These are phyloP conservation scores for Zaprionus camerounensis DNA, from an alignment of 1,140 invertebrate species.

Conservation along the genomic window DNA sequence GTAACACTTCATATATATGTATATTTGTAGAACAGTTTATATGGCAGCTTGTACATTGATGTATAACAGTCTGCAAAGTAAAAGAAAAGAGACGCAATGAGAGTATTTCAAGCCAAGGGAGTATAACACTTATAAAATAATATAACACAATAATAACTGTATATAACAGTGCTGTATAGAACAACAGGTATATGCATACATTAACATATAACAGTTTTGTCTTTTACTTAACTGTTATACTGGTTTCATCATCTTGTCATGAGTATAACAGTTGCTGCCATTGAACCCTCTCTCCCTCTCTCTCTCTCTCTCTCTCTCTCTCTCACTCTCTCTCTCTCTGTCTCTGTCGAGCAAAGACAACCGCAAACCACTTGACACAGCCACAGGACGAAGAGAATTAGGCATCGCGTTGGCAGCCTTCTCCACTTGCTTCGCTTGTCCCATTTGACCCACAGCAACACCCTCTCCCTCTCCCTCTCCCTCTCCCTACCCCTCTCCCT, in stretches of 20 bases:
- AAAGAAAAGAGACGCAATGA: no score
- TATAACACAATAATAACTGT: no score
- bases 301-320: neutral
- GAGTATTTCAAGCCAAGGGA: no score
- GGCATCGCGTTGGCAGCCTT: conserved; percentile 5
- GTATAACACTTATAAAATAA: no score
- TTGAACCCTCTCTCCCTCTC: neutral
- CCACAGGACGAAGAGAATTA: conserved; percentile 27
- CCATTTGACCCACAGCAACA: neutral
- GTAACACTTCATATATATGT: no score
- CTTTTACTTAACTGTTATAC: no score
- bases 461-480: neutral
- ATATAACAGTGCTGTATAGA: no score
- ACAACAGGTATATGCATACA: no score
- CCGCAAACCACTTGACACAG: conserved; percentile 29
- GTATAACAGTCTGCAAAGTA: no score
- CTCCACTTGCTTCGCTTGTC: neutral
- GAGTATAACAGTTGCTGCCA: neutral
- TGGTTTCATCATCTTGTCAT: no score
- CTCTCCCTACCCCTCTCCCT: neutral
- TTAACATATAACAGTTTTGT: no score
- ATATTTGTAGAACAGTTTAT: conserved; percentile 1
- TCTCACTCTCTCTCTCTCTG: neutral
- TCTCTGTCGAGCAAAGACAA: neutral
- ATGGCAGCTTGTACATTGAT: neutral